These are phyloP conservation scores for Leptosomus discolor DNA, from an alignment of 2,113 vertebrate species.

Conservation along the genomic window DNA sequence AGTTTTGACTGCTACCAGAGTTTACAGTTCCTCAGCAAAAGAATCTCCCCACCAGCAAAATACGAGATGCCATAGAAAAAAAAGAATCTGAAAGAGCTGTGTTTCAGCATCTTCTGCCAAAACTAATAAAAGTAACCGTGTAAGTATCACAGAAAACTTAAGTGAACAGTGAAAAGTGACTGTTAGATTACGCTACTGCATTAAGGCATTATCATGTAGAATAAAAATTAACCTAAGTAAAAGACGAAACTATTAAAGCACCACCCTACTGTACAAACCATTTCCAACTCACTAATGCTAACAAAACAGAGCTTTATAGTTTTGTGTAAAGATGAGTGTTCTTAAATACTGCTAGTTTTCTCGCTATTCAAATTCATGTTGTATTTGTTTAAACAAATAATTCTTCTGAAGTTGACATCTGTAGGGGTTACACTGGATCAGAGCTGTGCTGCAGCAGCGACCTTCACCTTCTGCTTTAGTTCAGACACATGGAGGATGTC, in stretches of 20 bases:
- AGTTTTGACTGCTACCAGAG: background rate
- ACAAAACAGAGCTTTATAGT: background rate
- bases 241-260: background rate
- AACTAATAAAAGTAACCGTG: background rate
- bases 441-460: background rate
- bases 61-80: background rate
- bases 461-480: background rate
- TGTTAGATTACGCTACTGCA: background rate
- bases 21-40: background rate
- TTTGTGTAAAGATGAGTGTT: background rate
- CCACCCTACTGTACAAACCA: background rate
- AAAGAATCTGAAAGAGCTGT: background rate
- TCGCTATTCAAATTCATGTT: background rate
- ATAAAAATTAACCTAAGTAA: background rate
- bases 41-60: background rate
- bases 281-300: background rate
- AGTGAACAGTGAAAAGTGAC: background rate
- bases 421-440: background rate
- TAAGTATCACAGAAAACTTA: background rate
- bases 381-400: background rate
- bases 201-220: background rate
- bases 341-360: background rate
- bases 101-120: background rate
- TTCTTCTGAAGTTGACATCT: background rate
- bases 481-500: background rate